phyloP scores from a whole-genome alignment of 2,888 invertebrate species.

The Ferdinandea cuprea region DNA sequence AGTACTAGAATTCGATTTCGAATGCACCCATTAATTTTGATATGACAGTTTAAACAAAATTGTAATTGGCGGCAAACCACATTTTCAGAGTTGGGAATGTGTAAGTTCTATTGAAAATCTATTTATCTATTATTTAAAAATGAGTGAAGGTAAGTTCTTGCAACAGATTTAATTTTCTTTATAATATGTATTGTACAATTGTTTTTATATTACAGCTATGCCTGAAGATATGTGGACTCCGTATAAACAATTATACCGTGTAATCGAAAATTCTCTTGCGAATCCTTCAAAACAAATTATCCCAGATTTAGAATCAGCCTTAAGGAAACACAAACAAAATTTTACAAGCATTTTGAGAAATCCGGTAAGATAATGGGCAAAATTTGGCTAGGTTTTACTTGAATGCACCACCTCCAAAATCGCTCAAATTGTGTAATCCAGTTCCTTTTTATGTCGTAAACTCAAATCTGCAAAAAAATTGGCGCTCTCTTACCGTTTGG shows the following conservation, averaged over 20 bases:
- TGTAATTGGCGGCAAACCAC: conserved; percentile 69
- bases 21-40: conserved; percentile 44
- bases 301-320: conserved; percentile 87
- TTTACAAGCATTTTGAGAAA: conserved; percentile 93
- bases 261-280: conserved; percentile 88
- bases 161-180: not conserved
- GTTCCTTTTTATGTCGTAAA: no score
- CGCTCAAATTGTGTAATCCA: no score
- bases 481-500: no score
- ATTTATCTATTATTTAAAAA: conserved; percentile 26
- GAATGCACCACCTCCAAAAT: no score
- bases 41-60: conserved; percentile 17
- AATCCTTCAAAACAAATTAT: conserved; percentile 86
- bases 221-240: conserved; percentile 93
- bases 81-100: conserved; percentile 48
- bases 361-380: no score
- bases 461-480: no score
- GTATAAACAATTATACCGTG: conserved; percentile 89
- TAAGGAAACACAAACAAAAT: conserved; percentile 92
- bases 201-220: conserved; percentile 76
- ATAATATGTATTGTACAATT: not conserved
- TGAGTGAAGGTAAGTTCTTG: conserved; percentile 56
- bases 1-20: no score
- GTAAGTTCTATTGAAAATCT: not conserved
- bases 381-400: no score